A percentile compares a stretch with the other conserved stretches of the same genome.
Conservation (phyloP, 2,113 vertebrate genomes). For the Ophthalmolycus amberensis region DNA sequence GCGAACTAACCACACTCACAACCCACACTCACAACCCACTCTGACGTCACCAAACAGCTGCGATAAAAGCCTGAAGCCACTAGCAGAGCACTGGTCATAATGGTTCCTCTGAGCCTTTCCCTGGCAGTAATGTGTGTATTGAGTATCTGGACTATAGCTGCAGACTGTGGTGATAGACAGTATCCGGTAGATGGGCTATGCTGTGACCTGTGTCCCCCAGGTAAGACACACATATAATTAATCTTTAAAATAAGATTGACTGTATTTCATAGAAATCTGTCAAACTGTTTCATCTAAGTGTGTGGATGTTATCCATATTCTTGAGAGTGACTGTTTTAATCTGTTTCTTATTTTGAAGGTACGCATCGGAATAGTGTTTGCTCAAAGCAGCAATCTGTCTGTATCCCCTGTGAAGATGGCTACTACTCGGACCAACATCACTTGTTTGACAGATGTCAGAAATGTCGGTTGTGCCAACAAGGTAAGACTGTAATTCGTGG, state of each 20-base stretch:
- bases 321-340: neutral
- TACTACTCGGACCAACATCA: slow-evolving; percentile 4
- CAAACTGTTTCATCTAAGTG: neutral
- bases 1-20: slow-evolving; percentile 6
- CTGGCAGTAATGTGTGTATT: slow-evolving; percentile 8
- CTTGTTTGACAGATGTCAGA: slow-evolving; percentile 37
- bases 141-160: slow-evolving; percentile 21
- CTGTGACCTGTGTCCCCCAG: slow-evolving; percentile 73
- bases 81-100: slow-evolving; percentile 40
- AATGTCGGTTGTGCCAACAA: slow-evolving; percentile 60
- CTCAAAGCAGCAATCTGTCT: slow-evolving; percentile 26
- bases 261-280: slow-evolving; percentile 3
- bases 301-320: neutral
- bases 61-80: slow-evolving; percentile 48
- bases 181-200: neutral
- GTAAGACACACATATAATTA: slow-evolving; percentile 66
- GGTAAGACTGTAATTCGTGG: slow-evolving; percentile 54
- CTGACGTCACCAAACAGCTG: slow-evolving; percentile 56
- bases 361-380: slow-evolving; percentile 25
- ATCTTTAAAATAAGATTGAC: neutral
- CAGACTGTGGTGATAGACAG: slow-evolving; percentile 44
- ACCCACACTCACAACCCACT: neutral
- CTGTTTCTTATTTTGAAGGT: slow-evolving; percentile 53
- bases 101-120: slow-evolving; percentile 28
- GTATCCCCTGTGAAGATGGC: slow-evolving; percentile 36